Evolutionary conservation across 2,113 vertebrate genomes (phyloP).

Genomic region (Australoheros scitulus): DNA sequence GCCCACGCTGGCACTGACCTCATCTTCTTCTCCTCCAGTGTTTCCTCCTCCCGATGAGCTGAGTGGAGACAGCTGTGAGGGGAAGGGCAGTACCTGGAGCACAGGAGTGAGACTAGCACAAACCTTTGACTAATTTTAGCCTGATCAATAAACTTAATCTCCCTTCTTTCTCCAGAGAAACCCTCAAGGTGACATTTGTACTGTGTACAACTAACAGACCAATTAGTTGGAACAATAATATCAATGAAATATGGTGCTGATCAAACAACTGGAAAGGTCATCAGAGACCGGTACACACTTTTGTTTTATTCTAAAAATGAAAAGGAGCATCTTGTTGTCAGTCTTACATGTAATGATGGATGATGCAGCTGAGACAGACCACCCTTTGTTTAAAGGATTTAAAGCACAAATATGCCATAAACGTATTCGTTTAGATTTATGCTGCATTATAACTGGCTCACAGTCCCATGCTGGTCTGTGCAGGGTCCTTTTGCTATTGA

Average conservation of each 20-base stretch:
- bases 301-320: no score
- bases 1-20: background rate
- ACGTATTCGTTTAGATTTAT: background rate
- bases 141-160: background rate
- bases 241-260: background rate
- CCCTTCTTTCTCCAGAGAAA: background rate
- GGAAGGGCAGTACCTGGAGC: background rate
- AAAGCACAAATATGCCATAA: background rate
- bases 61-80: background rate
- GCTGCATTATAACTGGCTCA: background rate
- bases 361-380: fast-evolving
- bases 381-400: background rate
- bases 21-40: background rate
- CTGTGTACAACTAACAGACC: background rate
- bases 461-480: fast-evolving
- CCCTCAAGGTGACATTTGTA: background rate
- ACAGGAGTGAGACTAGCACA: background rate
- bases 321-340: background rate
- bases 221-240: background rate
- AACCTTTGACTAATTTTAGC: background rate
- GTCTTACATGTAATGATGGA: background rate
- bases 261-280: no score
- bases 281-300: no score
- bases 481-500: background rate
- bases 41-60: background rate